These are phyloP conservation scores for Vimba vimba DNA, from an alignment of 2,113 vertebrate species.

Conservation along the genomic window DNA sequence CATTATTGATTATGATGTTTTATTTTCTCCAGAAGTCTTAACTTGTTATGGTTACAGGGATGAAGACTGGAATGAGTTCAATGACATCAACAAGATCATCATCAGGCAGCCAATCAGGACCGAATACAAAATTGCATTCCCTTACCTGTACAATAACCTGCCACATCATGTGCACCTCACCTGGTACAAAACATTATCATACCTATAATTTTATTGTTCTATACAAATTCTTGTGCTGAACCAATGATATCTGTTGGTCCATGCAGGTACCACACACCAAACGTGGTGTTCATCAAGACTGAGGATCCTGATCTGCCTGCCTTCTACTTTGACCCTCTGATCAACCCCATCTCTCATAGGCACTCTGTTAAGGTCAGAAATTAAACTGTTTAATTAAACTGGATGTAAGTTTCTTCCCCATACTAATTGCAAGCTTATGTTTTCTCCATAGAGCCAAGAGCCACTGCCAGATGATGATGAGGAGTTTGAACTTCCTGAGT, in stretches of 20 bases:
- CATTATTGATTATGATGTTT: neutral
- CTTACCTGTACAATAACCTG: conserved; percentile 97
- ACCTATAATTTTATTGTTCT: neutral
- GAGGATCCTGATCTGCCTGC: conserved; percentile 98
- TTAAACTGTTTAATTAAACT: neutral
- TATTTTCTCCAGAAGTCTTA: neutral
- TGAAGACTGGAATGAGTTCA: conserved; percentile 99
- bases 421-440: neutral
- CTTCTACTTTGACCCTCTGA: conserved; percentile 98
- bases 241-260: neutral
- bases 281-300: conserved; percentile 98
- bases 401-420: neutral
- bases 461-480: conserved; percentile 97
- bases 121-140: conserved; percentile 98
- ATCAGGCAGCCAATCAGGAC: conserved; percentile 97
- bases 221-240: neutral
- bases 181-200: conserved; percentile 77
- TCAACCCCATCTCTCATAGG: conserved; percentile 98
- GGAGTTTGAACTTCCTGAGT: conserved; percentile 97
- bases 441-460: conserved; percentile 86
- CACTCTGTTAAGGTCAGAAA: conserved; percentile 93
- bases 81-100: conserved; percentile 99
- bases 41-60: conserved; percentile 76
- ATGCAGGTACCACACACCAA: conserved; percentile 96
- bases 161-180: conserved; percentile 98